Conservation (phyloP, 2,797 vertebrate species). For the Xenentodon cancila region DNA sequence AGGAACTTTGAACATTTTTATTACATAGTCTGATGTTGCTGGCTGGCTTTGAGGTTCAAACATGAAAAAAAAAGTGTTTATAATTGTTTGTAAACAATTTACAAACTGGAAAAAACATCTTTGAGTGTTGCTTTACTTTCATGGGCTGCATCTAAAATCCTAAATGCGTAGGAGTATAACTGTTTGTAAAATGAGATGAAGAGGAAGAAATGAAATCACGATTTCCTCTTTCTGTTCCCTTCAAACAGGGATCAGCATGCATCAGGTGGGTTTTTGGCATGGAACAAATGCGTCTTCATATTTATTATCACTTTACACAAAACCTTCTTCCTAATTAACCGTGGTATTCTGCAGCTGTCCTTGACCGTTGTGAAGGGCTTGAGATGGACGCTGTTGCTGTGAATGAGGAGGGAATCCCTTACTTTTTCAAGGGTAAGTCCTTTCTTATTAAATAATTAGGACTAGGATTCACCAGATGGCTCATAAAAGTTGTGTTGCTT, state of each 20-base stretch:
- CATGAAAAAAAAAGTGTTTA: too few species aligned
- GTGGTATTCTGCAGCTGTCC: conserved; percentile 16
- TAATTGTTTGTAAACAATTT: too few species aligned
- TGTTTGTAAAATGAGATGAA: background rate
- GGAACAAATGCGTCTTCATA: too few species aligned
- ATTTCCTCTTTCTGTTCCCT: background rate
- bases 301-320: background rate
- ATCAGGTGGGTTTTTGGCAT: too few species aligned
- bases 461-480: background rate
- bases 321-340: background rate
- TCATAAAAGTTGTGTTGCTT: too few species aligned
- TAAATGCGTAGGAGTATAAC: background rate
- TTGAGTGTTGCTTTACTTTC: background rate
- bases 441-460: background rate
- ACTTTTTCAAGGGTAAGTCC: conserved; percentile 85
- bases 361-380: conserved; percentile 78
- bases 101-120: background rate
- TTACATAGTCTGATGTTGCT: background rate
- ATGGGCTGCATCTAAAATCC: background rate
- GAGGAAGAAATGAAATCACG: background rate
- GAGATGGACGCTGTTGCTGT: conserved; percentile 83
- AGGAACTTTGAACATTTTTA: background rate
- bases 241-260: background rate
- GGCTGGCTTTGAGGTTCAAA: background rate
- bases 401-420: conserved; percentile 77